Evolutionary conservation across 2,797 vertebrate genomes (phyloP), one percentile per base, ranked within the genome.

Genomic region (Ctenopoma kingsleyae): DNA sequence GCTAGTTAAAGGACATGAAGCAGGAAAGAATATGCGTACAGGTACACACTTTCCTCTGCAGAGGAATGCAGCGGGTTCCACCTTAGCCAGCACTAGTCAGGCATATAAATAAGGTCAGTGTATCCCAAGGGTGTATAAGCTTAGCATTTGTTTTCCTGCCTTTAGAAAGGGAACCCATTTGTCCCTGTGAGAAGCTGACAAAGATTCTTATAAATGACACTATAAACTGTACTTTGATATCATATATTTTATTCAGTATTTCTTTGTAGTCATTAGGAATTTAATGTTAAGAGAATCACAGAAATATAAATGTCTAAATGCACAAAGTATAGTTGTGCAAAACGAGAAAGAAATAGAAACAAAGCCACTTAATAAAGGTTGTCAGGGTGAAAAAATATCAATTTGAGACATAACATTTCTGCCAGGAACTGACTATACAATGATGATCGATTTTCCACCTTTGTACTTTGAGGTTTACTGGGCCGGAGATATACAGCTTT

Each of bases 401-500:
- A 30, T 74, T 15, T 59, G 9, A 61, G 5, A 47, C 32, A 9
- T 23, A 11, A 55, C 17, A 53, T 52, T 6, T 57, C 30, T 46
- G 19, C 46, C 10, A 8, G 43, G 13, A 48, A 27, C 25, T 47
- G 44, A 25, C 27, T 30, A 36, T n/a, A 57, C 46, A 46, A 8
- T 22, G n/a, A 12, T 47, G n/a, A 61, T 67, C 0, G 0, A 53
- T 32, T 52, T 36, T 25, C 17, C 6, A 38, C 25, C 23, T 53
- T 57, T 35, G 30, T 5, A n/a, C 22, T 27, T 27, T 27, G 16
- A 77, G 25, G 44, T 65, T 63, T 7, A 5, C 27, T 36, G 44
- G 83, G 90, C 87, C 89, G 47, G 78, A 85, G 76, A 91, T 92
- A 88, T 91, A 76, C 86, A 86, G 81, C 86, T 87, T 83, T 80